A percentile compares a stretch with the other conserved stretches of the same genome.
These are phyloP conservation scores for Limnephilus auricula DNA, from an alignment of 2,888 invertebrate genomes.

Conservation along the genomic window DNA sequence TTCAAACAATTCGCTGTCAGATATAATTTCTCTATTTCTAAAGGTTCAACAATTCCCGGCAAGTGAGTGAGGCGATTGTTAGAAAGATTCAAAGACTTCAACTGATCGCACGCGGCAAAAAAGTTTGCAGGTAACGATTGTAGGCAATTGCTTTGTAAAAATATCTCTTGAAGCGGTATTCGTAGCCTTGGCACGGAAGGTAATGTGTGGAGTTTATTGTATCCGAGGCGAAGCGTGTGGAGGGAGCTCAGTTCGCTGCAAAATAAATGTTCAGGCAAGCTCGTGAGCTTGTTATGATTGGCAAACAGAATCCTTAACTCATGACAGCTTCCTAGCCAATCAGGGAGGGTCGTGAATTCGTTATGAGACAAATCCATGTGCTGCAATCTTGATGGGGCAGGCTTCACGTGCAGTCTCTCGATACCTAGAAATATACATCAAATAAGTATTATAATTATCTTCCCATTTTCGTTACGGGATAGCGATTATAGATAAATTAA, in stretches of 20 bases:
- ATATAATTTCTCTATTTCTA: constrained; percentile 84
- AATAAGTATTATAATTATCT: background rate
- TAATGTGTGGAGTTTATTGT: constrained; percentile 85
- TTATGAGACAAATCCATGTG: constrained; percentile 90
- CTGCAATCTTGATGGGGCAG: constrained; percentile 84
- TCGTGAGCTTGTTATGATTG: constrained; percentile 84
- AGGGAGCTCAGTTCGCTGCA: constrained; percentile 85
- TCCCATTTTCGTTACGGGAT: background rate
- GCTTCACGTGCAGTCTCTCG: constrained; percentile 83
- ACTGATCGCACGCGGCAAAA: constrained; percentile 81
- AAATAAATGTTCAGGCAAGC: constrained; percentile 85
- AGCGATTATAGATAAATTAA: background rate
- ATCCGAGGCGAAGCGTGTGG: constrained; percentile 85
- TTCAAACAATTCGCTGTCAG: constrained; percentile 87
- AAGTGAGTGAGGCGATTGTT: constrained; percentile 86
- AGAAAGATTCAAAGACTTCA: constrained; percentile 86
- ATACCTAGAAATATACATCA: constrained; percentile 78
- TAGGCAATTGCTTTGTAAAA: constrained; percentile 88
- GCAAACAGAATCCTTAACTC: constrained; percentile 85
- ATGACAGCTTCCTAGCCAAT: constrained; percentile 87
- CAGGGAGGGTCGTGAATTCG: constrained; percentile 84
- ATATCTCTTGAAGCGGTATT: constrained; percentile 83
- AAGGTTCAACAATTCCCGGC: constrained; percentile 80
- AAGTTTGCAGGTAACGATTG: constrained; percentile 86
- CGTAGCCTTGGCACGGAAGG: constrained; percentile 83